phyloP scores from a whole-genome alignment of 2,797 vertebrate species.

The Limnodromus scolopaceus region DNA sequence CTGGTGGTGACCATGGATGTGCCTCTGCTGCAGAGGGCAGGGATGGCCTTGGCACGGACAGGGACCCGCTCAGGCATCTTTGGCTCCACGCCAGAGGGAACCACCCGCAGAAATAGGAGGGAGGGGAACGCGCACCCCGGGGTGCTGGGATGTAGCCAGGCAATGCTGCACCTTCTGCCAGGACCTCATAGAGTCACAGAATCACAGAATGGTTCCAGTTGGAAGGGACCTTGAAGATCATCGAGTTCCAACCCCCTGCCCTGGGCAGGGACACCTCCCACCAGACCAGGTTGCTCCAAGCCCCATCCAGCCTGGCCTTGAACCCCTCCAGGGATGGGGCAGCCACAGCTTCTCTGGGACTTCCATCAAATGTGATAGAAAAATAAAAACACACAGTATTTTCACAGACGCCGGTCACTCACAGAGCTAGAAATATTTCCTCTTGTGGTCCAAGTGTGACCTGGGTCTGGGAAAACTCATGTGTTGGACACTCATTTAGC shows the following conservation, averaged over 20 bases:
- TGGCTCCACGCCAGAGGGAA: background rate
- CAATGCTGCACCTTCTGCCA: background rate
- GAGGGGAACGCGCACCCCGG: rapidly evolving
- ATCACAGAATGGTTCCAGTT: too few species aligned
- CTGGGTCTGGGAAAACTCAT: background rate
- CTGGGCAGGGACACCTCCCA: too few species aligned
- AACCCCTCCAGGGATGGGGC: too few species aligned
- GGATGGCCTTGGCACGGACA: rapidly evolving
- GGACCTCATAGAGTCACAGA: too few species aligned
- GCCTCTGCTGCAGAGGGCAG: background rate
- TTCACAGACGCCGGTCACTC: background rate
- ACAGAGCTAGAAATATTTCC: background rate
- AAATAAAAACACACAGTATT: background rate
- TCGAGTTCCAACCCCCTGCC: too few species aligned
- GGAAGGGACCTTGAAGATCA: too few species aligned
- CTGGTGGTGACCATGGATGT: background rate
- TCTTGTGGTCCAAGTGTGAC: background rate
- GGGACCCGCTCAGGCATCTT: background rate
- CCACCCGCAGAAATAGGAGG: background rate
- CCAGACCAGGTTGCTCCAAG: too few species aligned
- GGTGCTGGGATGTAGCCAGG: background rate
- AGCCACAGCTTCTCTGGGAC: too few species aligned
- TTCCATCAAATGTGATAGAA: background rate
- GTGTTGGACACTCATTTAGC: rapidly evolving
- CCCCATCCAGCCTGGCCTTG: too few species aligned